Conservation (phyloP, 2,888 invertebrate species). For the Lumbricus terrestris region DNA sequence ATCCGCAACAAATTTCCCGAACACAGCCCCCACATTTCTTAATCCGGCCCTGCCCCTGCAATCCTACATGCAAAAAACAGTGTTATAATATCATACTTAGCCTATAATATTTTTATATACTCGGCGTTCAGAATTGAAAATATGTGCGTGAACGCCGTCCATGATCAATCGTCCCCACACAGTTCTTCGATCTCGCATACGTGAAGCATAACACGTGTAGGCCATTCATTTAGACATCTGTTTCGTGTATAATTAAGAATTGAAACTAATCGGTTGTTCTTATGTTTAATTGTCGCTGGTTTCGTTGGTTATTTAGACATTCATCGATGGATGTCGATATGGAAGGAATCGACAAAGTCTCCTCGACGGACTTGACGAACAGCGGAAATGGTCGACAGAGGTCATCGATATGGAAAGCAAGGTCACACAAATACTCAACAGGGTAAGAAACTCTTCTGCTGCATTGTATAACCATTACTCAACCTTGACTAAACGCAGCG, state of each 20-base stretch:
- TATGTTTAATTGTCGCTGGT: neutral
- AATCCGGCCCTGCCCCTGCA: too few relatives aligned
- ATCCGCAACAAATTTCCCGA: too few relatives aligned
- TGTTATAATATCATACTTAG: too few relatives aligned
- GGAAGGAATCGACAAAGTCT: conserved; percentile 27
- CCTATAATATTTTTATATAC: too few relatives aligned
- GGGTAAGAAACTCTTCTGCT: conserved; percentile 5
- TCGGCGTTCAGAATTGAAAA: too few relatives aligned
- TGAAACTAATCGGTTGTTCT: neutral
- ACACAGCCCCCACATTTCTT: too few relatives aligned
- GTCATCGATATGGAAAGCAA: conserved; percentile 23
- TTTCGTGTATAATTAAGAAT: neutral
- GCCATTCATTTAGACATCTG: neutral
- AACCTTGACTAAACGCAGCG: too few relatives aligned
- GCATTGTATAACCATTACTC: too few relatives aligned
- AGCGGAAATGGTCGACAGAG: neutral
- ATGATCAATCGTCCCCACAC: too few relatives aligned
- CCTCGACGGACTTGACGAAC: conserved; percentile 25
- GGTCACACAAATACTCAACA: conserved; percentile 12
- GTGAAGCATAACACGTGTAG: neutral
- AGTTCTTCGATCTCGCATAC: neutral
- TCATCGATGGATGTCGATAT: conserved; percentile 25
- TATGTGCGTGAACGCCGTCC: too few relatives aligned
- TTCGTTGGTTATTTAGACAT: neutral
- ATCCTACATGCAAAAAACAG: too few relatives aligned